A percentile compares a stretch with the other conserved stretches of the same genome.
phyloP scores from a whole-genome alignment of 2,797 vertebrate species.

The Anguilla pacifica region DNA sequence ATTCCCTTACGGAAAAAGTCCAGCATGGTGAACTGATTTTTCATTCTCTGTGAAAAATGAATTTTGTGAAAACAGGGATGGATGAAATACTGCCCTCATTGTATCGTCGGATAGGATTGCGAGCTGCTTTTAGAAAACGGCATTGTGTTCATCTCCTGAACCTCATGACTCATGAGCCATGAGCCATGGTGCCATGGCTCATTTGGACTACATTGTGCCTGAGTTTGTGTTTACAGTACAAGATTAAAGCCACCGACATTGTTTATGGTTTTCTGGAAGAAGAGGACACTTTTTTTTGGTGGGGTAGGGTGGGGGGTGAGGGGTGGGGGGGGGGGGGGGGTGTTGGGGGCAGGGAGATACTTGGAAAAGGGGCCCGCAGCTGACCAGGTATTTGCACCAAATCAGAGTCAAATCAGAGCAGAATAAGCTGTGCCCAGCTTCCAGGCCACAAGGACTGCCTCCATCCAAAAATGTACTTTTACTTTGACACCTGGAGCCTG shows the following conservation, averaged over 20 bases:
- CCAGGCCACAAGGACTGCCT: conserved; percentile 2
- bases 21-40: not conserved
- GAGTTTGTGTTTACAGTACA: not conserved
- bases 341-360: not conserved
- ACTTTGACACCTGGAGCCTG: conserved; percentile 11
- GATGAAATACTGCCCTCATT: not conserved
- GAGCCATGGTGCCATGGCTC: not conserved
- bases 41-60: not conserved
- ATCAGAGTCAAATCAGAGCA: conserved; percentile 19
- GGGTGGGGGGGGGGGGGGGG: not conserved
- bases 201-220: not conserved
- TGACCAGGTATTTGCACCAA: conserved; percentile 13
- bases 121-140: not conserved
- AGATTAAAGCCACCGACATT: not conserved
- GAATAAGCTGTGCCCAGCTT: not conserved
- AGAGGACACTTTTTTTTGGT: not conserved
- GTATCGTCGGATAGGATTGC: not conserved
- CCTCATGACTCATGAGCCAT: not conserved
- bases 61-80: not conserved
- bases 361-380: not conserved
- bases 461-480: conserved; percentile 27
- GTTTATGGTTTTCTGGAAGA: not conserved
- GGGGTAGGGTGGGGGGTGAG: not conserved
- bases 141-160: not conserved
- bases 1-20: not conserved